Base-by-base conservation (phyloP, 2,888 invertebrate genomes). In the Ecliptopera silaceata region DNA sequence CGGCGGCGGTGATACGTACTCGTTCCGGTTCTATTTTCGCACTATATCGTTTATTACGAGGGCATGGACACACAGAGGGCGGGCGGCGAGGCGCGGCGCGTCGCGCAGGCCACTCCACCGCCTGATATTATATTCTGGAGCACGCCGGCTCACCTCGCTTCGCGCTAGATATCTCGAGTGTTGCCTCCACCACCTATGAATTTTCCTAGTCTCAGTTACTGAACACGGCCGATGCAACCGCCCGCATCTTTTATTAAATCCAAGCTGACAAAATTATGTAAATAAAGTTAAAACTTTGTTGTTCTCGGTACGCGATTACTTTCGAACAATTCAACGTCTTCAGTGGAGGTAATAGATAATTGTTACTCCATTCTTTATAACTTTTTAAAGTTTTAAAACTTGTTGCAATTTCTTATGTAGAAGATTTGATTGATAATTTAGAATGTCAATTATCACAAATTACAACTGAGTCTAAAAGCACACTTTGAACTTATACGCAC, bases 111-210 rank as follows among this genome's bases (percentile, higher is more conserved):
- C 88, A 84, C 88, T 86, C 78, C 79, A 83, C 81, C 71, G 84
- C 79, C 85, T 91, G 84, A 89, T 90, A 91, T 91, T 88, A 88
- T 91, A 91, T 90, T 90, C 91, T 90, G 81, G 92, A 92, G 86
- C 91, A 90, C 84, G 89, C 78, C 82, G 79, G 82, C 90, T 86
- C 88, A 77, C 88, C 88, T 82, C 87, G 77, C 80, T 74, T 81
- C 88, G 85, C 86, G 80, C 84, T 86, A 82, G 92, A 92, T 88
- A 89, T 92, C 84, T 92, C 91, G 83, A 91, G 90, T 88, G 87
- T 80, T 85, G 82, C 84, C 83, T 82, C 86, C 80, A 84, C 83
- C 87, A 88, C 86, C 88, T 89, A 86, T 86, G 85, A 86, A 84
- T 83, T 84, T 86, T 84, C 82, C 85, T 86, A 86, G 84, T 80